Base-by-base conservation (phyloP, 1,140 invertebrate genomes). In the Matsumurasca onukii region DNA sequence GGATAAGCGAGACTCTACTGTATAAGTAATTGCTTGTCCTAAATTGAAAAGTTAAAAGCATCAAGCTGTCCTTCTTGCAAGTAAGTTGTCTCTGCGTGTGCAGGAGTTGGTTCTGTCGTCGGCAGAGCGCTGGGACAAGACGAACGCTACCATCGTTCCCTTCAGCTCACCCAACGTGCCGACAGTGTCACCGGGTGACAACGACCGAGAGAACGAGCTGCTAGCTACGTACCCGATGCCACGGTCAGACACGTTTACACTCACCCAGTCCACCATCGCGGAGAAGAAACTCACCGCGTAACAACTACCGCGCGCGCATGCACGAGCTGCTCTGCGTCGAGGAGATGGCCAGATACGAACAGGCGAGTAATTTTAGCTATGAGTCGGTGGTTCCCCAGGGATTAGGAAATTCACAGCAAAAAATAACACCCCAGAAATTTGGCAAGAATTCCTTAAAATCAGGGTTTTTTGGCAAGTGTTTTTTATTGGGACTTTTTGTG, bases 271-370 rank as follows among this genome's bases (percentile, higher is more conserved):
- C 0, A 89, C 89, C 0, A 80, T 89, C 20, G 80, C 85, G 22
- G 88, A 91, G 70, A 84, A 85, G 62, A 78, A 82, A 17, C 74
- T 91, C 15, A 91, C 88, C n/a, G 1, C 84, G 85, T 71, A 86
- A 86, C 48, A 93, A 92, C 76, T 95, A 94, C 74, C 82, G 86
- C 34, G 85, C 88, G 1, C 84, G 90, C 75, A 89, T 92, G 82
- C 90, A 93, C 76, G 90, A 92, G 74, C 78, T 94, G 69, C 80
- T 93, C 0, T 88, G 85, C 69, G 85, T 93, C 20, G 92, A 94
- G 78, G 92, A 93, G 79, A 85, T 93, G 77, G 89, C 90, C 13
- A 85, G 91, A 69, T 87, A 89, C 69, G 88, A 91, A 75, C 86
- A 88, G 74, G 77, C 77, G 68, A 57, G 63, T n/a, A n/a, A n/a